These are phyloP conservation scores for Acropternis orthonyx DNA, from an alignment of 2,797 vertebrate species.

Conservation along the genomic window DNA sequence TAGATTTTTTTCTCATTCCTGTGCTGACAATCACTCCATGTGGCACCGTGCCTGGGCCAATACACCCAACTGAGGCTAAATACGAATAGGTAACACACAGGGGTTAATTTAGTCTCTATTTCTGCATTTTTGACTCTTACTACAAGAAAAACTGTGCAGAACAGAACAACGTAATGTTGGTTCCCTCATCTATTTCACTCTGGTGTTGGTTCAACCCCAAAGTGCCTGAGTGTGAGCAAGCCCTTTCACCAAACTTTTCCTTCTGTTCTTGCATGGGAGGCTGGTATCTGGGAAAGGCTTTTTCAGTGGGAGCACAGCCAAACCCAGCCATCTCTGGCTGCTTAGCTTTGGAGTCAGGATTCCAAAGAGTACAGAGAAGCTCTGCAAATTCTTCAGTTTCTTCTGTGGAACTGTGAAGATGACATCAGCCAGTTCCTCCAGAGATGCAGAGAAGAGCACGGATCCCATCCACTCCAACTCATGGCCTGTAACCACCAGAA, in stretches of 20 bases:
- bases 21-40: accelerated
- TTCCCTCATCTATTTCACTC: neutral
- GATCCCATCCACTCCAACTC: neutral
- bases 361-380: neutral
- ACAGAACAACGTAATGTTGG: neutral
- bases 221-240: neutral
- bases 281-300: neutral
- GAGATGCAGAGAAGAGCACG: neutral
- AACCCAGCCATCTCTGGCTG: neutral
- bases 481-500: neutral
- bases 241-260: neutral
- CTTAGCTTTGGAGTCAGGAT: neutral
- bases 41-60: neutral
- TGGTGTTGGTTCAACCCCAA: neutral
- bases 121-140: neutral
- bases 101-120: neutral
- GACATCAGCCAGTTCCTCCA: neutral
- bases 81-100: neutral
- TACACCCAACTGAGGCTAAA: neutral
- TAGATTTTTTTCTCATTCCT: neutral
- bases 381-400: conserved; percentile 3
- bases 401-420: neutral
- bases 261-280: neutral
- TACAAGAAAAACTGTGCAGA: neutral
- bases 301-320: neutral